A percentile compares a stretch with the other conserved stretches of the same genome.
These are phyloP conservation scores for Baronia brevicornis DNA, from an alignment of 2,888 invertebrate genomes.

Conservation along the genomic window DNA sequence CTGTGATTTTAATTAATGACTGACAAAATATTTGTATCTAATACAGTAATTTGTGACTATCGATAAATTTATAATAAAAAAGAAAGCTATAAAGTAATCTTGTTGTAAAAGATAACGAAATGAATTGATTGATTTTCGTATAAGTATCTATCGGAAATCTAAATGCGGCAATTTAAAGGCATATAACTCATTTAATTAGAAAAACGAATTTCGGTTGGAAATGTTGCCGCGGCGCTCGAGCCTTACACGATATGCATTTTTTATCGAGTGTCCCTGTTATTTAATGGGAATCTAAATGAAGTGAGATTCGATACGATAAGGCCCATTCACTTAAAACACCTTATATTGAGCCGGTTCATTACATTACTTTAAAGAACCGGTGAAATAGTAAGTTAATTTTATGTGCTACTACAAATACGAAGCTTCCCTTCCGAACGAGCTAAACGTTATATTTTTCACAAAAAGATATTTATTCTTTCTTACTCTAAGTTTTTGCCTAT, in stretches of 20 bases:
- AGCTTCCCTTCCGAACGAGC: conserved; percentile 23
- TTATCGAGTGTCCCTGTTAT: conserved; percentile 63
- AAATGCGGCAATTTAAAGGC: conserved; percentile 54
- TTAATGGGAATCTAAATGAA: conserved; percentile 71
- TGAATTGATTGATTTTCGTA: conserved; percentile 31
- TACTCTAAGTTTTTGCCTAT: too few species aligned
- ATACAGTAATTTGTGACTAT: too few species aligned
- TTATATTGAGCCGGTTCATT: conserved; percentile 52
- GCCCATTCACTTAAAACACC: conserved; percentile 58
- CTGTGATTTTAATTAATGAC: too few species aligned
- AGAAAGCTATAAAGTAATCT: too few species aligned
- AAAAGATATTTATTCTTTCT: conserved; percentile 12
- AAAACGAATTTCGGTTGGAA: conserved; percentile 45
- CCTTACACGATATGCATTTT: conserved; percentile 53
- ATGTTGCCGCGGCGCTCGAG: conserved; percentile 35
- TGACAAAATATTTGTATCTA: too few species aligned
- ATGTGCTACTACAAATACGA: conserved; percentile 31
- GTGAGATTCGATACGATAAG: conserved; percentile 69
- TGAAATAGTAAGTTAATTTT: conserved; percentile 45
- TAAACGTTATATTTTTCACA: conserved; percentile 14
- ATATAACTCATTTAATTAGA: conserved; percentile 48
- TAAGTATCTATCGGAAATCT: conserved; percentile 54
- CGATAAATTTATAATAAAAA: too few species aligned
- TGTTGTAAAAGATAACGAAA: too few species aligned
- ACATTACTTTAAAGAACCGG: conserved; percentile 51